A percentile compares a stretch with the other conserved stretches of the same genome.
phyloP scores from a whole-genome alignment of 2,888 invertebrate genomes.

The Cheilosia pagana region DNA sequence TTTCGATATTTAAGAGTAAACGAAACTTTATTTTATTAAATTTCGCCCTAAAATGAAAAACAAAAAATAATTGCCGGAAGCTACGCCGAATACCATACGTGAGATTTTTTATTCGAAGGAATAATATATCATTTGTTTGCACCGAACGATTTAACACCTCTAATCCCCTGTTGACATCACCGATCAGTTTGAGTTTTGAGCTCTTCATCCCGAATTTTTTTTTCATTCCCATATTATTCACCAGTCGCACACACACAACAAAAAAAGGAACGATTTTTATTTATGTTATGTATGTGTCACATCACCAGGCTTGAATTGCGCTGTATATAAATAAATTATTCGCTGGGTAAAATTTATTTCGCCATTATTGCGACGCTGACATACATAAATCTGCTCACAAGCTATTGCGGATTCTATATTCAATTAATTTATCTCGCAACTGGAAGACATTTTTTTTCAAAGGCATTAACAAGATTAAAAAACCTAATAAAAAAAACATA shows the following conservation, averaged over 20 bases:
- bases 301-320: neutral
- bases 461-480: slow-evolving; percentile 17
- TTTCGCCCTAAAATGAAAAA: too few relatives aligned
- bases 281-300: neutral
- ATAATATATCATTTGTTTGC: too few relatives aligned
- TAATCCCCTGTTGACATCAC: neutral
- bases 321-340: slow-evolving; percentile 19
- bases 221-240: slow-evolving; percentile 4
- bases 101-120: too few relatives aligned
- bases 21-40: too few relatives aligned
- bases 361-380: slow-evolving; percentile 22
- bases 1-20: too few relatives aligned
- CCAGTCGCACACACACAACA: neutral
- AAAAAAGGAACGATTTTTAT: neutral
- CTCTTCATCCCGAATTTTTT: neutral
- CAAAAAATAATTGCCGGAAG: too few relatives aligned
- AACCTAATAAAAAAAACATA: neutral
- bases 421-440: slow-evolving; percentile 19
- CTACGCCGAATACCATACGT: too few relatives aligned
- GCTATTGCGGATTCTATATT: neutral
- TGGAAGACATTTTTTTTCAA: neutral
- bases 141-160: neutral
- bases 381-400: slow-evolving; percentile 21
- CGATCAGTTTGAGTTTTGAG: neutral
- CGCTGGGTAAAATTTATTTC: slow-evolving; percentile 24